A percentile compares a stretch with the other conserved stretches of the same genome.
These are phyloP conservation scores for Xiphorhynchus erythropygius DNA, from an alignment of 2,797 vertebrate genomes.

Conservation along the genomic window DNA sequence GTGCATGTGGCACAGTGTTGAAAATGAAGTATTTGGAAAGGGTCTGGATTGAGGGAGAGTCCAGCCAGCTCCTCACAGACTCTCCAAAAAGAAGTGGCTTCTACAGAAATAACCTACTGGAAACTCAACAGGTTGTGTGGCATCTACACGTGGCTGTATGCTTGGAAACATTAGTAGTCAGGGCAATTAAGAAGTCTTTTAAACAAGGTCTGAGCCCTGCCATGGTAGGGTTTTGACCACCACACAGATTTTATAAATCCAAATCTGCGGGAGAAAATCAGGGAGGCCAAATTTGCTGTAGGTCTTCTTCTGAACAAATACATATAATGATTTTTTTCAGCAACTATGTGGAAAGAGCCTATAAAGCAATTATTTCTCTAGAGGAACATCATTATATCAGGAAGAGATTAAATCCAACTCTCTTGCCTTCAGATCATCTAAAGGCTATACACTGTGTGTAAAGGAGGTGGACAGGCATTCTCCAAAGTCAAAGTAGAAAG, in stretches of 20 bases:
- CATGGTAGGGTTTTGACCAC: background rate
- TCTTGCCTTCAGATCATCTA: background rate
- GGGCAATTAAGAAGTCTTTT: background rate
- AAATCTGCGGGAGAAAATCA: background rate
- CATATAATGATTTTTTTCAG: background rate
- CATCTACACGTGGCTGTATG: background rate
- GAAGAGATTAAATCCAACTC: background rate
- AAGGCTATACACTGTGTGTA: background rate
- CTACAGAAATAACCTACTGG: background rate
- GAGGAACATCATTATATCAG: background rate
- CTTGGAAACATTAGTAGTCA: accelerated
- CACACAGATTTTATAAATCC: background rate
- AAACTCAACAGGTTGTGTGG: background rate
- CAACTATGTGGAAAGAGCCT: background rate
- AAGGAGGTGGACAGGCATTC: background rate
- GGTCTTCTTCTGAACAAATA: background rate
- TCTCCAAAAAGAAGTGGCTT: background rate
- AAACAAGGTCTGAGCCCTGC: background rate
- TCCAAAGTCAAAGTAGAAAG: background rate
- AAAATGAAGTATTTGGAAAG: background rate
- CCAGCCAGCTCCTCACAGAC: background rate
- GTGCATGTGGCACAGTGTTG: no score
- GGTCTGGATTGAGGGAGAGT: background rate
- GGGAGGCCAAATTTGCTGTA: background rate
- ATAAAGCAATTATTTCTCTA: background rate